A percentile compares a stretch with the other conserved stretches of the same genome.
phyloP scores from a whole-genome alignment of 2,113 vertebrate genomes.

The human (Homo sapiens) region GRCh38 chr7:110843001-110843500 shows the following conservation, averaged over 20 bases:
- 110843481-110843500: not conserved
- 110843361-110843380: not conserved
- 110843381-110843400: not conserved
- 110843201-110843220: not conserved
- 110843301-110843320: not conserved
- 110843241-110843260: not conserved
- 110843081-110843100: slow-evolving; percentile 27
- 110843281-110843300: not conserved
- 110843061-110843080: not conserved
- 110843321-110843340: slow-evolving; percentile 22
- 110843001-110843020: slow-evolving; percentile 61
- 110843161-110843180: not conserved
- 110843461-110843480: not conserved
- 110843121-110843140: not conserved
- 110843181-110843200: not conserved
- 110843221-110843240: not conserved
- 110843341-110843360: not conserved
- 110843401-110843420: not conserved
- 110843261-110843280: slow-evolving; percentile 6
- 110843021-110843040: slow-evolving; percentile 56
- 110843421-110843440: not conserved
- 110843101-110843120: not conserved
- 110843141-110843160: not conserved
- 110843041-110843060: slow-evolving; percentile 45
- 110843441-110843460: not conserved